A percentile compares a stretch with the other conserved stretches of the same genome.
Evolutionary conservation across 2,113 vertebrate genomes (phyloP).

Genomic region (Casuarius casuarius): DNA sequence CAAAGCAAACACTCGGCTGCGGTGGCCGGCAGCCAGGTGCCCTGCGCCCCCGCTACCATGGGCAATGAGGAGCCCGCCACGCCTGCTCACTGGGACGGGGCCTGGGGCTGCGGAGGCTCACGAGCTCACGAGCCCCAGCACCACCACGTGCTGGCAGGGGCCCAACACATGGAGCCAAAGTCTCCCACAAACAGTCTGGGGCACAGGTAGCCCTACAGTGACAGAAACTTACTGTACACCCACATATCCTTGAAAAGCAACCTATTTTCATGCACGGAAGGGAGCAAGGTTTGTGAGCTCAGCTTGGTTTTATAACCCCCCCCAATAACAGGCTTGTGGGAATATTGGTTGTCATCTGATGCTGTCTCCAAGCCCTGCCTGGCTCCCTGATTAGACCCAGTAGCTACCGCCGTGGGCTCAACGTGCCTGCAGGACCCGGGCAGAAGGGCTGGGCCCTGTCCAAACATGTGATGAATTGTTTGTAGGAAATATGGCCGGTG

Average conservation of each 20-base stretch:
- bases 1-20: fast-evolving
- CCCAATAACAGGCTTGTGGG: background rate
- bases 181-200: background rate
- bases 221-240: background rate
- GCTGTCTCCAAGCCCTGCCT: background rate
- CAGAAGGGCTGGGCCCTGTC: background rate
- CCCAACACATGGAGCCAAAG: background rate
- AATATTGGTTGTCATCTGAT: too few species aligned
- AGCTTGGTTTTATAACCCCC: background rate
- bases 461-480: background rate
- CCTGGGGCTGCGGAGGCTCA: background rate
- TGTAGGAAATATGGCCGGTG: background rate
- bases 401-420: background rate
- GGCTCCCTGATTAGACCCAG: too few species aligned
- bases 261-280: too few species aligned
- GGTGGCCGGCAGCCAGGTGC: background rate
- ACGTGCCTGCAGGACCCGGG: background rate
- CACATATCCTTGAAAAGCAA: background rate
- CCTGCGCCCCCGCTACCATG: background rate
- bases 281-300: background rate
- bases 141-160: background rate
- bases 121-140: background rate
- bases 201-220: too few species aligned
- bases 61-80: background rate
- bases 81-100: background rate